Base-by-base conservation (phyloP, 2,888 invertebrate genomes). In the Hecatera dysodea region DNA sequence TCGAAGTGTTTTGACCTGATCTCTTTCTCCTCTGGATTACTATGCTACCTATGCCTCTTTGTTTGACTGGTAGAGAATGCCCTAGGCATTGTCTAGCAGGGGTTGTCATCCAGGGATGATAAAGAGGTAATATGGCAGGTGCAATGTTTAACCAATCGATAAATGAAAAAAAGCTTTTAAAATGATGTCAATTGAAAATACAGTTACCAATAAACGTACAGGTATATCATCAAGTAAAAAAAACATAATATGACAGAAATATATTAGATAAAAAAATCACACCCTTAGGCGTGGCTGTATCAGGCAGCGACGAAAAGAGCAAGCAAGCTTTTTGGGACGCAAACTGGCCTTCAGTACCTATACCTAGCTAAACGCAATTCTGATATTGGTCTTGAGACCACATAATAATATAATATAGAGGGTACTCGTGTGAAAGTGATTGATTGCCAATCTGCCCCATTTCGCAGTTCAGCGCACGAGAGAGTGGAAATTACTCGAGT, bases 391-490 rank as follows among this genome's bases (percentile, higher is more conserved):
- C 22, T 29, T 46, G 39, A 59, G 36, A 53, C 50, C 29, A 61
- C 15, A 62, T 50, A 53, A 62, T 59, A 61, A 53, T 50, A 56
- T 56, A 29, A 59, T 64, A 53, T 55, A 52, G 33, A 22, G 29
- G 48, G 60, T 57, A 68, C 72, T 80, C 80, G 53, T 29, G 74
- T 73, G 72, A 67, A 82, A 81, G 80, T 87, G 88, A 88, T 87
- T 81, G 86, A 89, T 88, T 83, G 67, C 69, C 70, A 82, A 84
- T 83, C 71, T 78, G 74, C 57, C 75, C 67, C 70, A 73, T 75
- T 78, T 76, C 76, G 33, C 76, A 71, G 78, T 71, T 83, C 72
- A 79, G 53, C 62, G 80, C 36, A 53, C 70, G 73, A 65, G 50
- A 60, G 79, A 78, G 65, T 55, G 68, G 44, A 53, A 72, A 80